These are phyloP conservation scores for Amazona guildingii DNA, from an alignment of 2,113 vertebrate genomes.

Conservation along the genomic window DNA sequence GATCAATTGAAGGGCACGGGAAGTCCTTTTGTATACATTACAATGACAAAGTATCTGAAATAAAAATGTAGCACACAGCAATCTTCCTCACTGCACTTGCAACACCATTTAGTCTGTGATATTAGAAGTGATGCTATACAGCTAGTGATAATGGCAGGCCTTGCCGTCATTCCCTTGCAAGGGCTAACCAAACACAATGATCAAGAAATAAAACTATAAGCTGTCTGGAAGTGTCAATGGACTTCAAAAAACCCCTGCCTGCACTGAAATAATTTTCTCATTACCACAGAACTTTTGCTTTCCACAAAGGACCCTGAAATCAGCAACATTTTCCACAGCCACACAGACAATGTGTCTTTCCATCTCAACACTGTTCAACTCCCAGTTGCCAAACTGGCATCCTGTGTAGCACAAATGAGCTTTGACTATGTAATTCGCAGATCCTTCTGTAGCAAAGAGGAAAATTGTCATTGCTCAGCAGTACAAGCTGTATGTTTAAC, in stretches of 20 bases:
- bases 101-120: not conserved
- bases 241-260: not conserved
- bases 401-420: not conserved
- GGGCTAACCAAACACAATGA: not conserved
- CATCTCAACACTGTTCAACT: not conserved
- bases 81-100: not conserved
- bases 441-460: not conserved
- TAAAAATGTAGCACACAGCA: not conserved
- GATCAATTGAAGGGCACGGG: slow-evolving; percentile 9
- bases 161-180: not conserved
- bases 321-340: not conserved
- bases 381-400: not conserved
- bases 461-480: not conserved
- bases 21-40: not conserved
- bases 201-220: not conserved
- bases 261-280: not conserved
- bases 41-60: not conserved
- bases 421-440: not conserved
- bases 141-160: not conserved
- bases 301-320: not conserved
- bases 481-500: not conserved
- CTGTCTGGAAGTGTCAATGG: not conserved
- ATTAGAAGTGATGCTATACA: not conserved
- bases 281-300: not conserved
- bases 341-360: not conserved